Conservation (phyloP, 2,888 invertebrate genomes). For the Hedya salicella region DNA sequence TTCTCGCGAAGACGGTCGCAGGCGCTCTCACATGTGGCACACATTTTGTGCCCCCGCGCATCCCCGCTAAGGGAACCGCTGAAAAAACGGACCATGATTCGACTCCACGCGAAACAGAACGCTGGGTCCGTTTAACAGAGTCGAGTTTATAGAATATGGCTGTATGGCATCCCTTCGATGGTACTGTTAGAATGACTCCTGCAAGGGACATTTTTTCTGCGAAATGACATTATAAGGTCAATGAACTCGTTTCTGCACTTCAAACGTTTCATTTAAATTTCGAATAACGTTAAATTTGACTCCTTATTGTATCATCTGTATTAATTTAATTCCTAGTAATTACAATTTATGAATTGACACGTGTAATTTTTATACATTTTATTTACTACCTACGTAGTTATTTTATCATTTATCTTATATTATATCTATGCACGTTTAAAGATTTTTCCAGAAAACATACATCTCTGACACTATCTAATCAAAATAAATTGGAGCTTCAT, state of each 20-base stretch:
- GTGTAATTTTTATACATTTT: background rate
- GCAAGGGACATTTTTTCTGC: slow-evolving; percentile 60
- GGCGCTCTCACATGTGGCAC: slow-evolving; percentile 73
- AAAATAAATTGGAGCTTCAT: slow-evolving; percentile 21
- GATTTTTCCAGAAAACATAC: slow-evolving; percentile 20
- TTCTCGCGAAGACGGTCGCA: slow-evolving; percentile 74
- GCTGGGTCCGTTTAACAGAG: slow-evolving; percentile 33
- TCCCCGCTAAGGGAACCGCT: slow-evolving; percentile 73
- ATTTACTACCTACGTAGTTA: slow-evolving; percentile 29
- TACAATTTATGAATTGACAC: no score
- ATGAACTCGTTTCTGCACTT: slow-evolving; percentile 56
- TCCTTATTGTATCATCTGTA: background rate
- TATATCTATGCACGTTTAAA: background rate
- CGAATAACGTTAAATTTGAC: background rate
- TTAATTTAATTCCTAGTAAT: no score
- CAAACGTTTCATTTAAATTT: slow-evolving; percentile 35
- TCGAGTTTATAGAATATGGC: background rate
- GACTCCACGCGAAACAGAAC: slow-evolving; percentile 49
- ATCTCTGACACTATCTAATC: slow-evolving; percentile 35
- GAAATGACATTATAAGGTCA: slow-evolving; percentile 56
- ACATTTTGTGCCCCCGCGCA: slow-evolving; percentile 70
- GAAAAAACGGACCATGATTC: slow-evolving; percentile 65
- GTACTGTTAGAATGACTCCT: slow-evolving; percentile 50
- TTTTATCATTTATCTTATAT: background rate
- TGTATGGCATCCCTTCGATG: slow-evolving; percentile 38